Percentiles rank a stretch among this genome's conserved stretches.
Evolutionary conservation across 2,888 invertebrate species (phyloP).

Genomic region (Cepaea hortensis): DNA sequence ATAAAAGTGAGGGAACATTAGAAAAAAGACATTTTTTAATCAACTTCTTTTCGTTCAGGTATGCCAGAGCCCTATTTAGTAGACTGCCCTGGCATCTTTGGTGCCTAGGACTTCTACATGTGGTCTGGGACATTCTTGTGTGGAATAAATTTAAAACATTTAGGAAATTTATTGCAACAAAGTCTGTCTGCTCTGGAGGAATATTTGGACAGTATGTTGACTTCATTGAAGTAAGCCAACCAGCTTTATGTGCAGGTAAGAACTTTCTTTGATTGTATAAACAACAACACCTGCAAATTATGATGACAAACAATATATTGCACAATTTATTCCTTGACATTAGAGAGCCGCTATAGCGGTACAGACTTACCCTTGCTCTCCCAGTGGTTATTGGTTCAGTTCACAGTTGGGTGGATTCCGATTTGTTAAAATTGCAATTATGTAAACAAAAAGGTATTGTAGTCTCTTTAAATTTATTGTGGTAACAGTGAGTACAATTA

Average conservation of each 20-base stretch:
- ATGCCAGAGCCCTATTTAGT: conserved; percentile 60
- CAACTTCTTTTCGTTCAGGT: conserved; percentile 64
- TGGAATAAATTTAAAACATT: conserved; percentile 59
- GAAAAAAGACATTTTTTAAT: conserved; percentile 52
- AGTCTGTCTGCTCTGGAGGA: conserved; percentile 59
- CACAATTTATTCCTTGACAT: too few relatives aligned
- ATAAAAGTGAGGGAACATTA: background rate
- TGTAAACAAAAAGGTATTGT: too few relatives aligned
- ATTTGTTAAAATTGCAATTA: too few relatives aligned
- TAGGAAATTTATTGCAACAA: conserved; percentile 56
- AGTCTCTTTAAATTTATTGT: too few relatives aligned
- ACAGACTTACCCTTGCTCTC: conserved; percentile 53
- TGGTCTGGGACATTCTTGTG: conserved; percentile 60
- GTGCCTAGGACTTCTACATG: conserved; percentile 60
- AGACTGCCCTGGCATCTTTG: conserved; percentile 65
- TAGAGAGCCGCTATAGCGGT: too few relatives aligned
- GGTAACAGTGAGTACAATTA: too few relatives aligned
- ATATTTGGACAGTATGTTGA: conserved; percentile 65
- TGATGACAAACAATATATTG: too few relatives aligned
- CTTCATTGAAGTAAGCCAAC: conserved; percentile 62
- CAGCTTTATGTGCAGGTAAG: conserved; percentile 64
- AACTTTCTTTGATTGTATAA: background rate
- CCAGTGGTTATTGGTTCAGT: too few relatives aligned
- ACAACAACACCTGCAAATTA: too few relatives aligned
- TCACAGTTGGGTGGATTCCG: too few relatives aligned